Conservation (phyloP, 2,797 vertebrate species). For the Vespertilio murinus region DNA sequence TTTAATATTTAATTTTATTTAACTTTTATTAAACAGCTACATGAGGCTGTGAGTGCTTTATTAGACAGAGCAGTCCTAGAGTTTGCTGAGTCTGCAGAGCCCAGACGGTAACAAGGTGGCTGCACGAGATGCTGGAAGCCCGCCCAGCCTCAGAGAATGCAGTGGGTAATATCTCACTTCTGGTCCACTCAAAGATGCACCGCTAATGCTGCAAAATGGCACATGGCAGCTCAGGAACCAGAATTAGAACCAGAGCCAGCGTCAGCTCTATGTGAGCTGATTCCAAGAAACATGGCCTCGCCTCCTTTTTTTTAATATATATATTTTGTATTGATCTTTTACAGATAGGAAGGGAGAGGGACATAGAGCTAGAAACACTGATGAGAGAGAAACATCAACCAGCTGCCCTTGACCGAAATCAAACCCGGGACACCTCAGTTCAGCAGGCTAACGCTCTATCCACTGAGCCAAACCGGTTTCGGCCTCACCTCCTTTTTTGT, state of each 20-base stretch:
- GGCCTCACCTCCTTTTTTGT: neutral
- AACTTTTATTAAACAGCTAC: neutral
- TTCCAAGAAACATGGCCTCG: conserved; percentile 87
- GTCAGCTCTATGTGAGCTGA: conserved; percentile 74
- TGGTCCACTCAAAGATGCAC: no score
- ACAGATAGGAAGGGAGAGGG: no score
- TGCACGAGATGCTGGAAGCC: neutral
- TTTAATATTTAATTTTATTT: neutral
- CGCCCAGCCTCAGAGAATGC: neutral
- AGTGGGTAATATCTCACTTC: neutral
- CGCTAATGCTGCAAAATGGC: neutral
- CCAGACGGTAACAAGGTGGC: neutral
- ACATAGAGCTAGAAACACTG: no score
- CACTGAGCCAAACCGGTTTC: no score
- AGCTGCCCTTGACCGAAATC: no score
- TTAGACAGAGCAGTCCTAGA: neutral
- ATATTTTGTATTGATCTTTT: no score
- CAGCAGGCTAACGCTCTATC: no score
- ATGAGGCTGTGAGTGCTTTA: neutral
- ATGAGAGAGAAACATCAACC: no score
- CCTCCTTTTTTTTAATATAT: neutral
- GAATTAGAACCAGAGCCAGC: neutral
- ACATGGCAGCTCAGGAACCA: neutral
- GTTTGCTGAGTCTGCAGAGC: neutral
- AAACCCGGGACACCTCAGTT: no score